Base-by-base conservation (phyloP, 2,113 vertebrate genomes). In the Rostratula benghalensis region DNA sequence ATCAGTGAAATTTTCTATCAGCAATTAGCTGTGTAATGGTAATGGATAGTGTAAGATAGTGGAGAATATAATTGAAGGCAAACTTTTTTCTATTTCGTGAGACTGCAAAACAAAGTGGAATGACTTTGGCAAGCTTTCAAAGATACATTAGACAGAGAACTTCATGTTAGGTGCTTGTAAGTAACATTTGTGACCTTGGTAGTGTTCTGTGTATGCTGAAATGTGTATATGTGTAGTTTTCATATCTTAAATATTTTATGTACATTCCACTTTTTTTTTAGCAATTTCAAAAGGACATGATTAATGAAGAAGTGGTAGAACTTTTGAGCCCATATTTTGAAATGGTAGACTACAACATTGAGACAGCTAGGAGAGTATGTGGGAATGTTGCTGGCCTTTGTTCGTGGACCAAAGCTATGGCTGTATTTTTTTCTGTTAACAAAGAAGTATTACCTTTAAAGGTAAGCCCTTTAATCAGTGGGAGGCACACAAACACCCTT, bases 351-450 rank as follows among this genome's bases (percentile, higher is more conserved):
- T 99, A 99, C 96, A 99, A 99, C 94, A 99, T 99, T 9, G 99
- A 99, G 95, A 99, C 98, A 28, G 99, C 99, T 28, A 99, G 98
- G 83, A 98, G 99, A 21, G 99, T 99, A 6, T 99, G 99, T 91
- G 99, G 99, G 23, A 99, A 99, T 51, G 98, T 99, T 85, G 99
- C 99, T 4, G 99, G 99, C 37, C 99, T 99, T 70, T 99, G 99
- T 82, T 99, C 99, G 13, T 99, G 99, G 99, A 99, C 99, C 7
- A 99, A 99, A 98, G 99, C 99, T 35, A 99, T 99, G 99, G 99
- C 98, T 8, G 95, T 98, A 14, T 99, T 99, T 97, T 99, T 99
- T 96, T 98, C 99, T 64, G 98, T 99, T 90, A 99, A 99, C 97
- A 99, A 99, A 97, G 99, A 99, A 96, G 99, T 99, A 60, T 97